A percentile compares a stretch with the other conserved stretches of the same genome.
phyloP scores from a whole-genome alignment of 2,888 invertebrate species.

The Anorthoa munda region DNA sequence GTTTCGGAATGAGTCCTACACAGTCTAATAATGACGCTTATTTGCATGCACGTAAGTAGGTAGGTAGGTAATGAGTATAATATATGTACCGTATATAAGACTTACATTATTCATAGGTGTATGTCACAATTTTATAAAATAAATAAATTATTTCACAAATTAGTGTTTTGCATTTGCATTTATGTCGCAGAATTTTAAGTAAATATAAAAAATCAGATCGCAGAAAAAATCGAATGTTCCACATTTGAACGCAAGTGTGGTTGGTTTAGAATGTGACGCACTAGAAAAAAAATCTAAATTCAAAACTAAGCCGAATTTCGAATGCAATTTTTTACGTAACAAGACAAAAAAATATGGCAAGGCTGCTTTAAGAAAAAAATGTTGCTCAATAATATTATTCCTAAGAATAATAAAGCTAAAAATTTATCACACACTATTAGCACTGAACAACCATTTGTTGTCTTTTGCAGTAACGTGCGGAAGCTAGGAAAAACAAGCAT shows the following conservation, averaged over 20 bases:
- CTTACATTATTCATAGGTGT: conserved; percentile 7
- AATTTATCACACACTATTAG: conserved; percentile 25
- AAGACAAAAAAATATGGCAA: conserved; percentile 4
- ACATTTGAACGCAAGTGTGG: conserved; percentile 17
- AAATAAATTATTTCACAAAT: not conserved
- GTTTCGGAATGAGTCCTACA: conserved; percentile 18
- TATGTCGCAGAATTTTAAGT: not conserved
- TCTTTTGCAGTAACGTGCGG: conserved; percentile 24
- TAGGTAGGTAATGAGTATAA: conserved; percentile 5
- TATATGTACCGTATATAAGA: not conserved
- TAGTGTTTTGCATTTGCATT: not conserved
- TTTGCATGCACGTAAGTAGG: conserved; percentile 25
- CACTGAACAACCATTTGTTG: conserved; percentile 26
- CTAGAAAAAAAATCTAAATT: conserved; percentile 17
- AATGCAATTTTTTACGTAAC: not conserved
- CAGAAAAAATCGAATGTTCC: not conserved
- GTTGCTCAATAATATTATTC: not conserved
- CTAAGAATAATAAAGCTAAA: conserved; percentile 22
- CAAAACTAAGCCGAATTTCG: conserved; percentile 6
- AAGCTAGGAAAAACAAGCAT: conserved; percentile 25
- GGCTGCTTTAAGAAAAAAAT: not conserved
- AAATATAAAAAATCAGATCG: not conserved
- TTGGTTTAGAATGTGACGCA: conserved; percentile 23
- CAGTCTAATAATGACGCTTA: conserved; percentile 21
- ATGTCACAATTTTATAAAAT: conserved; percentile 1